Evolutionary conservation across 1,140 invertebrate species (phyloP).

Genomic region (Sipha flava): DNA sequence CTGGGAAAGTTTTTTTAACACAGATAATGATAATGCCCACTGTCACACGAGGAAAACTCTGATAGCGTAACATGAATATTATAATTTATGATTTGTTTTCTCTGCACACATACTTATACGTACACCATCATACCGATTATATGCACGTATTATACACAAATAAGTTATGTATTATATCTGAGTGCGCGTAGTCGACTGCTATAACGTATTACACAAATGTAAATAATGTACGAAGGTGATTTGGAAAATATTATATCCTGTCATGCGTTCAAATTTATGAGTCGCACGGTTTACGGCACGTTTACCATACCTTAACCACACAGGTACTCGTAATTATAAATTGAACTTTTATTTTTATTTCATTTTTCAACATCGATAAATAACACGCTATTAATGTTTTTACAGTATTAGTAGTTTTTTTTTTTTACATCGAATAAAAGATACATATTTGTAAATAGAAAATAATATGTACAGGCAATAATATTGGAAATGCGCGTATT

Average conservation of each 20-base stretch:
- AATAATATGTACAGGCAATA: too few species aligned
- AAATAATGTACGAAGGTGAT: neutral
- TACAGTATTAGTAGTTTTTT: neutral
- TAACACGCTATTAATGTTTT: neutral
- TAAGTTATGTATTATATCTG: neutral
- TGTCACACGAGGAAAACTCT: neutral
- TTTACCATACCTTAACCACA: neutral
- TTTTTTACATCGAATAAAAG: too few species aligned
- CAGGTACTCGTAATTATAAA: neutral
- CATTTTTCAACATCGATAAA: neutral
- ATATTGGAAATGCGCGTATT: too few species aligned
- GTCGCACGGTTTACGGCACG: neutral
- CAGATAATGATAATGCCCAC: too few species aligned
- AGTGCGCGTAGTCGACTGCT: neutral
- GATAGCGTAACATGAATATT: neutral
- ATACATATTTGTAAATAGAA: too few species aligned
- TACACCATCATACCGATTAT: neutral
- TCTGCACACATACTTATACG: neutral
- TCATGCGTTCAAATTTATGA: slow-evolving; percentile 8
- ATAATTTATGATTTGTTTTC: slow-evolving; percentile 16
- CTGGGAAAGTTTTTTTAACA: slow-evolving; percentile 7
- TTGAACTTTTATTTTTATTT: neutral
- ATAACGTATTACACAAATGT: neutral
- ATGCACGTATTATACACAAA: neutral
- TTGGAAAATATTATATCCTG: slow-evolving; percentile 8